Percentiles rank a stretch among this genome's conserved stretches.
phyloP scores from a whole-genome alignment of 2,113 vertebrate species.

The Fulica atra region DNA sequence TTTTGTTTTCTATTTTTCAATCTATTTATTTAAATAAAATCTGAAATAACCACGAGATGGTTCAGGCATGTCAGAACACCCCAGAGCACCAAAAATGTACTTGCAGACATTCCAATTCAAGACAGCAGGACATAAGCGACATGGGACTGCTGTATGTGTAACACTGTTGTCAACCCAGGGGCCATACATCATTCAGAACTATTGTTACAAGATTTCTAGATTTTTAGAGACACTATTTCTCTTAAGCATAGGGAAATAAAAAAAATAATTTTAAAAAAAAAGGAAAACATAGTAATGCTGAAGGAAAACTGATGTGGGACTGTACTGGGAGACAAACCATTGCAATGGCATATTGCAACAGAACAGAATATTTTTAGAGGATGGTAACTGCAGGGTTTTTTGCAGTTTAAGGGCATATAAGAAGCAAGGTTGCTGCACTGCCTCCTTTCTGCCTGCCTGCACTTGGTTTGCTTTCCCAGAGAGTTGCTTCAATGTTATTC shows the following conservation, averaged over 20 bases:
- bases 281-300: background rate
- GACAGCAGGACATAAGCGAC: background rate
- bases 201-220: background rate
- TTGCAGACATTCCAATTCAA: background rate
- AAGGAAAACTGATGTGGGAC: background rate
- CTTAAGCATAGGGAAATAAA: background rate
- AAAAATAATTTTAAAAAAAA: accelerated
- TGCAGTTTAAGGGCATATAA: background rate
- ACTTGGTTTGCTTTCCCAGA: background rate
- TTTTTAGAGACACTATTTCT: background rate
- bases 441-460: background rate
- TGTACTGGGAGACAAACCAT: background rate
- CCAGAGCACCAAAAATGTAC: background rate
- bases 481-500: background rate
- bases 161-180: background rate
- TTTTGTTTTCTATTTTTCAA: background rate
- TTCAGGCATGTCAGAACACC: background rate
- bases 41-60: background rate
- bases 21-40: background rate
- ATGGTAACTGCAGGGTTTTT: background rate
- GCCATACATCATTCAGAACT: background rate
- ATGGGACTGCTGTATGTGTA: background rate
- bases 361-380: background rate
- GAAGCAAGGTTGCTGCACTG: background rate
- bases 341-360: background rate